Evolutionary conservation across 2,888 invertebrate species (phyloP), one percentile per base, ranked within the genome.

Genomic region (Erebia aethiops): DNA sequence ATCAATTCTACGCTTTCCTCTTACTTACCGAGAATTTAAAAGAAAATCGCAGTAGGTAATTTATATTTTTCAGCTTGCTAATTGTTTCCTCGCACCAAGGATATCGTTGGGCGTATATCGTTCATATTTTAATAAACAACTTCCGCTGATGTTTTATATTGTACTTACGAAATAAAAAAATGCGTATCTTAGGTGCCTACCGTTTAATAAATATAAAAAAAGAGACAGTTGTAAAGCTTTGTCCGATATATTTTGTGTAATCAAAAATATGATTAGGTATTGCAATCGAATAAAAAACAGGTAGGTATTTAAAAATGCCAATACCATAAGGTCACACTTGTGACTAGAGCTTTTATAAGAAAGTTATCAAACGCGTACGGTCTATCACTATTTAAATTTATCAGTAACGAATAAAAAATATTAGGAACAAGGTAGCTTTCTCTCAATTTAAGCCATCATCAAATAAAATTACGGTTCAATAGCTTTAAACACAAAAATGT

Each of bases 1-100:
- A 51, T 51, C 51, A 51, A n/a, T 51, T 18, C 54, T 11, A 18
- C 18, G 16, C 56, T 67, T 57, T 67, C 52, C 11, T 52, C 26
- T 43, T 26, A 1, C 5, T 21, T 52, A 26, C n/a, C 14, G 35
- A 65, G 16, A 41, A 49, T 10, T 69, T 43, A n/a, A 57, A 61
- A n/a, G 21, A 67, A 49, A 49, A 54, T 85, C 83, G 83, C 77
- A 71, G 80, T 75, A 35, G 35, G 35, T 35, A 75, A 81, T 82
- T 85, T 77, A 82, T 80, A 84, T 83, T 83, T 86, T 16, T 56
- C 90, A 91, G 84, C 90, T 90, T 90, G 89, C 89, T 89, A 89
- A 91, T 89, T 89, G 85, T 88, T 89, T 90, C 88, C 87, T 86
- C 84, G 76, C 67, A 66, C 51, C 52, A 54, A 71, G 68, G 72